These are phyloP conservation scores for Meliscaeva auricollis DNA, from an alignment of 2,888 invertebrate species.

Conservation along the genomic window DNA sequence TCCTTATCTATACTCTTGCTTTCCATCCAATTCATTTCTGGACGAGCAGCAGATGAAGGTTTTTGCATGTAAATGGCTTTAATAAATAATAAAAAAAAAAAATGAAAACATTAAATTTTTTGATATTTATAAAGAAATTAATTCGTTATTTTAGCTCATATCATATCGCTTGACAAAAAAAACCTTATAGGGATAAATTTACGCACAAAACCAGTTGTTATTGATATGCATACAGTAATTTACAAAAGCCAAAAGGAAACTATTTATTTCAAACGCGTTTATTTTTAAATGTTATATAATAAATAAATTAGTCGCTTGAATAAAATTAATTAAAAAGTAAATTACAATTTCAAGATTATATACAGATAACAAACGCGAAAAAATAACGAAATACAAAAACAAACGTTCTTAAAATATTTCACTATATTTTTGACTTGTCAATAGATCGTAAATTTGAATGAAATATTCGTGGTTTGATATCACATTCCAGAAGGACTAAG, in stretches of 20 bases:
- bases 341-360: no score
- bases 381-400: no score
- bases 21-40: conserved; percentile 80
- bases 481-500: no score
- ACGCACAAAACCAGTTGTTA: conserved; percentile 38
- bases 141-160: conserved; percentile 1
- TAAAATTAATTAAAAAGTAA: no score
- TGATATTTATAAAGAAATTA: not conserved
- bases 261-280: not conserved
- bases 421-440: no score
- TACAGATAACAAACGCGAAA: no score
- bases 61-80: conserved; percentile 84
- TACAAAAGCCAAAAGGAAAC: conserved; percentile 42
- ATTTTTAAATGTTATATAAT: not conserved
- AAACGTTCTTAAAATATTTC: no score
- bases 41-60: conserved; percentile 78
- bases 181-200: conserved; percentile 30
- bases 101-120: conserved; percentile 12
- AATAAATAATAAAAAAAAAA: conserved; percentile 53
- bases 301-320: no score
- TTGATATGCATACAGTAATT: conserved; percentile 53
- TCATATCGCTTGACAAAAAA: conserved; percentile 21
- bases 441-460: no score
- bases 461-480: no score
- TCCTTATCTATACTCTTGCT: conserved; percentile 92